Base-by-base conservation (phyloP, 2,888 invertebrate species). In the Athalia rosae region DNA sequence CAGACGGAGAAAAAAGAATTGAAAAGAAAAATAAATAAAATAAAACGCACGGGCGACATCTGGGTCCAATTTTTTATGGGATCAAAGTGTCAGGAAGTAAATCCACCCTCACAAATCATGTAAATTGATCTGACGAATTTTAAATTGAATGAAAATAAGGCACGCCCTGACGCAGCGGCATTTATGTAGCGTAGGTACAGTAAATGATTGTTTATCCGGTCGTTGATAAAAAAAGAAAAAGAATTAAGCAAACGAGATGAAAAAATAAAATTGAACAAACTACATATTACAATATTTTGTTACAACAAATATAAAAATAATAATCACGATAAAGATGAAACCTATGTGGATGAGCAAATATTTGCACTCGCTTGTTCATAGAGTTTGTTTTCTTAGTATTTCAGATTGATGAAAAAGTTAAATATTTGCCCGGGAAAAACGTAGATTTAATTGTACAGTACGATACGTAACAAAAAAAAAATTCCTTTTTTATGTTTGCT, bases 51-150 rank as follows among this genome's bases (percentile, higher is more conserved):
- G n/a, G 7, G 41, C 47, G 13, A 67, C 67, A 67, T 53, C 67
- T 67, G 67, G 67, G 8, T 41, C 7, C 28, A 45, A 28, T 28
- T 41, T 15, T n/a, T 67, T 56, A n/a, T 28, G 9, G 67, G 67
- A 67, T 67, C 67, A 67, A 53, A 8, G 28, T 67, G 28, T 67
- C 67, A 56, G 53, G 53, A 53, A 7, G 58, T n/a, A 41, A 47
- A 53, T 41, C 28, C n/a, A 13, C 15, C 15, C 45, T 59, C n/a
- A 47, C 9, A 59, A 59, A 71, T 47, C 13, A 59, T 58, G 13
- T 47, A 45, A 59, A 45, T 73, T 8, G 59, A 50, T 59, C 5
- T 15, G 6, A 41, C n/a, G 8, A 48, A 41, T 56, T 11, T 7
- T 8, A 50, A 63, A 13, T 59, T 6, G 59, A 59, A 28, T 28